phyloP scores from a whole-genome alignment of 92 coral and sea anemone genomes.

The Siderastrea radians region DNA sequence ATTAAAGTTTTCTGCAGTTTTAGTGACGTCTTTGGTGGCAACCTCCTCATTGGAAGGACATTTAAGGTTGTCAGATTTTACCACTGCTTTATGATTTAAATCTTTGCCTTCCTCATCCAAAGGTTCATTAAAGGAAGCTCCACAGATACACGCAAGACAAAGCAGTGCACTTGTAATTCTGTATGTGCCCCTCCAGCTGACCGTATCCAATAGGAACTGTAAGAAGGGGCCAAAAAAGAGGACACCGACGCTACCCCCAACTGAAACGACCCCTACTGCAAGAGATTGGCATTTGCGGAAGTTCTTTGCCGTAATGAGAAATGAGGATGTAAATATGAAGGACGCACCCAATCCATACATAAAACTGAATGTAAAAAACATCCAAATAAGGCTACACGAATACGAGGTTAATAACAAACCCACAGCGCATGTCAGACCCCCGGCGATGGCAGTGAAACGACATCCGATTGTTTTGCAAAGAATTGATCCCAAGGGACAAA shows the following conservation, averaged over 20 bases:
- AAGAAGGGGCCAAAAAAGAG: conserved; percentile 46
- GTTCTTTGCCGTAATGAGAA: conserved; percentile 44
- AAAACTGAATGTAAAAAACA: conserved; percentile 62
- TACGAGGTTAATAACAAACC: conserved; percentile 68
- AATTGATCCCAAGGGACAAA: conserved; percentile 50
- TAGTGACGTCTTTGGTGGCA: background rate
- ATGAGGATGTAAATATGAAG: conserved; percentile 34
- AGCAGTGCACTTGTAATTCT: conserved; percentile 9
- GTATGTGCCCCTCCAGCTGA: conserved; percentile 46
- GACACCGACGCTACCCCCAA: conserved; percentile 50
- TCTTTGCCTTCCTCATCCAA: background rate
- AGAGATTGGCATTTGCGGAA: conserved; percentile 40
- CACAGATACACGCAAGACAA: background rate
- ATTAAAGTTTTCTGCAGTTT: background rate
- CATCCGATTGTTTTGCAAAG: conserved; percentile 51
- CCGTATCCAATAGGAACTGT: conserved; percentile 24
- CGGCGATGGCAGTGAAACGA: conserved; percentile 64
- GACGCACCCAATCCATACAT: conserved; percentile 56
- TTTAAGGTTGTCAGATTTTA: background rate
- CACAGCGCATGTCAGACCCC: conserved; percentile 51
- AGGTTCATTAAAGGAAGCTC: background rate
- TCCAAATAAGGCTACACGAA: conserved; percentile 28
- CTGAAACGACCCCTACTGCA: conserved; percentile 51
- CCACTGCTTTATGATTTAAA: background rate
- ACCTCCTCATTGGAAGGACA: background rate